These are phyloP conservation scores for Ptychadena robeensis DNA, from an alignment of 2,797 vertebrate genomes.

Conservation along the genomic window DNA sequence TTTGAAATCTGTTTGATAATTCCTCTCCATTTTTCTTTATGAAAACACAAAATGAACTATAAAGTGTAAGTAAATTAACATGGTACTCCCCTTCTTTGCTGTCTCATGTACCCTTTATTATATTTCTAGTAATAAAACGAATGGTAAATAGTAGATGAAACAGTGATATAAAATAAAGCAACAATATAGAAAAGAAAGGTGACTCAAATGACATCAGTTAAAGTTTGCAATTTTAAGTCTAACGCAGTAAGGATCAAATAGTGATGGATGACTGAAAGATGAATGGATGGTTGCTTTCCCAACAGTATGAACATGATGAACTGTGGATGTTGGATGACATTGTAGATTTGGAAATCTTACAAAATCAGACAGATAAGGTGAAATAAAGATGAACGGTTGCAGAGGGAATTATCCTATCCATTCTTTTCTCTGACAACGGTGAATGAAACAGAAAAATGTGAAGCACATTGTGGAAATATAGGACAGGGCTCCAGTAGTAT, in stretches of 20 bases:
- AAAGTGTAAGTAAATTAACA: too few relatives aligned
- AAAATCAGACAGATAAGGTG: conserved; percentile 48
- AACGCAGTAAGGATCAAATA: conserved; percentile 24
- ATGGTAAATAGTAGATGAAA: background rate
- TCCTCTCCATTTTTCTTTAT: too few relatives aligned
- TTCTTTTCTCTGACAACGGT: conserved; percentile 28
- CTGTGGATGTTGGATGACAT: conserved; percentile 48
- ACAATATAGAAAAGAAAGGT: background rate
- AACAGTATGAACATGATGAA: conserved; percentile 47
- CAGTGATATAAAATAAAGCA: background rate
- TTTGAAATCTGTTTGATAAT: too few relatives aligned
- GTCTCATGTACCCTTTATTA: background rate
- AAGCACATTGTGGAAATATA: conserved; percentile 31
- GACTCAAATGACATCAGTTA: conserved; percentile 6
- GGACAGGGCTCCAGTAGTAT: background rate
- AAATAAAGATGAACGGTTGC: conserved; percentile 41
- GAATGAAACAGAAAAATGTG: conserved; percentile 39
- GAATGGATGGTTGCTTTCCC: conserved; percentile 40
- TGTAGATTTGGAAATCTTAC: conserved; percentile 47
- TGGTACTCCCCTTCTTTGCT: too few relatives aligned
- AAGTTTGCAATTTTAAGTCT: conserved; percentile 26
- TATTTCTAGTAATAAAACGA: background rate
- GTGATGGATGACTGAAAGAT: conserved; percentile 20
- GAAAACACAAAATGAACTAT: too few relatives aligned
- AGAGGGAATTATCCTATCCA: conserved; percentile 37